Evolutionary conservation across 2,888 invertebrate species (phyloP).

Genomic region (Heteromurus nitidus): DNA sequence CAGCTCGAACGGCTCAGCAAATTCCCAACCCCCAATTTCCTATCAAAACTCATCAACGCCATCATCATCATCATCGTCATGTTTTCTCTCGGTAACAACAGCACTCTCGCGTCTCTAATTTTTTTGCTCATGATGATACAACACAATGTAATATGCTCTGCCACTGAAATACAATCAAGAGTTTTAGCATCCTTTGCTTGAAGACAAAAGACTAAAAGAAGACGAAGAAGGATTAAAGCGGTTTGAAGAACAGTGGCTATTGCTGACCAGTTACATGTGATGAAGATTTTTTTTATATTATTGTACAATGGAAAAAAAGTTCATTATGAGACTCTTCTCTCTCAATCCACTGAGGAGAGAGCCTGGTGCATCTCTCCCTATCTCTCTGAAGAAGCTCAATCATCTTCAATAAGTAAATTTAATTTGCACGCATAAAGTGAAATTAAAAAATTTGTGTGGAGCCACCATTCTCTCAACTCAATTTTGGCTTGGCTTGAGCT

Average conservation of each 20-base stretch:
- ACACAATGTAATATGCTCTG: background rate
- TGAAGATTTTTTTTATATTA: no score
- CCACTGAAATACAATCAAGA: background rate
- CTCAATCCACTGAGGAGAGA: background rate
- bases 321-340: conserved; percentile 47
- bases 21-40: conserved; percentile 55
- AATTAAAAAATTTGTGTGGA: conserved; percentile 62
- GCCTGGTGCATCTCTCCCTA: no score
- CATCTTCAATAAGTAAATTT: conserved; percentile 66
- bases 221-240: conserved; percentile 2
- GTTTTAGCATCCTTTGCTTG: conserved; percentile 30
- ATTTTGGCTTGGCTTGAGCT: conserved; percentile 51
- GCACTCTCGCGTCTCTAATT: background rate
- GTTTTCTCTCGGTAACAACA: conserved; percentile 18
- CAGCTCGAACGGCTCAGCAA: conserved; percentile 60
- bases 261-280: conserved; percentile 37
- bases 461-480: conserved; percentile 47
- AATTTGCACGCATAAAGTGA: conserved; percentile 68
- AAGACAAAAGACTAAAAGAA: conserved; percentile 58
- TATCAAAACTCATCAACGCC: conserved; percentile 30
- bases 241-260: background rate
- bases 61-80: background rate
- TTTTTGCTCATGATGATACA: background rate
- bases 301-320: conserved; percentile 44
- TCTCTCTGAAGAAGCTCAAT: conserved; percentile 53